Evolutionary conservation across 2,797 vertebrate species (phyloP).

Genomic region (Potorous gilbertii): DNA sequence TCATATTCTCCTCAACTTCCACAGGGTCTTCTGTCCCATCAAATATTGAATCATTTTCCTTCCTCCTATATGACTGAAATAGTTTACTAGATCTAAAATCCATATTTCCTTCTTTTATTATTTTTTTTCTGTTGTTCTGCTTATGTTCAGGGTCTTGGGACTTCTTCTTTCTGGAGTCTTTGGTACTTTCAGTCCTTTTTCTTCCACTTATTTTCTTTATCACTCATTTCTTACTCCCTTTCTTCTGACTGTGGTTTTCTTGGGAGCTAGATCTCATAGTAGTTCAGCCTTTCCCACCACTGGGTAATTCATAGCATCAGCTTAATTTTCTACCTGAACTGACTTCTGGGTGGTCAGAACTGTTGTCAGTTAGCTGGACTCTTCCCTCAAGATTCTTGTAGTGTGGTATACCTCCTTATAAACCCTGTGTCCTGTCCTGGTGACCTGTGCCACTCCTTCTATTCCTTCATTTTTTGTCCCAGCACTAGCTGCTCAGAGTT

Average conservation of each 20-base stretch:
- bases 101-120: neutral
- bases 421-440: neutral
- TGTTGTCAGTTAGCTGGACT: neutral
- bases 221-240: neutral
- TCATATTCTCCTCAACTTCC: neutral
- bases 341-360: neutral
- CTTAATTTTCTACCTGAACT: neutral
- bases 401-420: neutral
- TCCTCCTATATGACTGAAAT: neutral
- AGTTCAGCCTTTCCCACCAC: neutral
- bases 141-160: neutral
- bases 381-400: neutral
- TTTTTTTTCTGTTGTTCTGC: neutral
- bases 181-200: neutral
- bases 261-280: neutral
- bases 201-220: neutral
- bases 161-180: neutral
- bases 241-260: neutral
- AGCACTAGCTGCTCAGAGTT: neutral
- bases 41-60: no score
- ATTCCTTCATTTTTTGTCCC: neutral
- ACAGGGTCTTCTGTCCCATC: neutral
- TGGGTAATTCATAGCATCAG: neutral
- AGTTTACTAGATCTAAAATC: no score
- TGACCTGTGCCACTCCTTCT: neutral